phyloP scores from a whole-genome alignment of 2,888 invertebrate genomes.

The Clusia tigrina region DNA sequence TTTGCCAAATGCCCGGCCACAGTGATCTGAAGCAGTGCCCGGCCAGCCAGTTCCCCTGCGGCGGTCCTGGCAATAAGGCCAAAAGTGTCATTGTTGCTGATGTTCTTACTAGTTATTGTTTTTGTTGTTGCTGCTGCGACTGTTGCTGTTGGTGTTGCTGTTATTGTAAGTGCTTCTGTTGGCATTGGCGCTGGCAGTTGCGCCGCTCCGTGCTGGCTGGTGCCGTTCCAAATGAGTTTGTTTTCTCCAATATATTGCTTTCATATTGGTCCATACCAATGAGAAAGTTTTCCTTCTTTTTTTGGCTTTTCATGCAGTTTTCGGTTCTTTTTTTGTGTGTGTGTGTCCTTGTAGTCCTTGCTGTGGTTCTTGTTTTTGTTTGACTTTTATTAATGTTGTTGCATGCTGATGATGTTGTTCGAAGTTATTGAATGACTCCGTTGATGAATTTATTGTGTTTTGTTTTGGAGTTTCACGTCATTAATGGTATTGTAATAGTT shows the following conservation, averaged over 20 bases:
- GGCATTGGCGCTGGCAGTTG: slow-evolving; percentile 15
- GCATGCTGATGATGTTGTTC: slow-evolving; percentile 22
- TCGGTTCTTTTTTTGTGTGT: too few relatives aligned
- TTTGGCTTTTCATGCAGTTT: not conserved
- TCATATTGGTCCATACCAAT: not conserved
- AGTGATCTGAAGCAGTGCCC: not conserved
- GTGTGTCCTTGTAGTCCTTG: not conserved
- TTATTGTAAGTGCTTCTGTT: slow-evolving; percentile 9
- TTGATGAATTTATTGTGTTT: slow-evolving; percentile 20
- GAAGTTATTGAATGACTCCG: slow-evolving; percentile 22
- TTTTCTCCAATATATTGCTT: not conserved
- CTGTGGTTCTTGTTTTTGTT: slow-evolving; percentile 9
- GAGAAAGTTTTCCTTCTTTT: not conserved
- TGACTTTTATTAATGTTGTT: slow-evolving; percentile 29
- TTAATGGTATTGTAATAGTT: not conserved
- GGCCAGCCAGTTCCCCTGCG: not conserved
- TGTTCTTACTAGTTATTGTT: too few relatives aligned
- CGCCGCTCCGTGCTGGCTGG: not conserved
- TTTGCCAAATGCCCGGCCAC: slow-evolving; percentile 35
- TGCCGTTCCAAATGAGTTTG: not conserved
- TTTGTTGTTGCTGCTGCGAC: too few relatives aligned
- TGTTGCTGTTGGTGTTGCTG: slow-evolving; percentile 24
- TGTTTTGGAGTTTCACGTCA: not conserved
- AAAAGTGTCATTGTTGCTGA: slow-evolving; percentile 35
- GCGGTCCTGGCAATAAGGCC: slow-evolving; percentile 25